Percentiles rank a stretch among this genome's conserved stretches.
phyloP scores from a whole-genome alignment of 2,888 invertebrate species.

The Schizaphis graminum region DNA sequence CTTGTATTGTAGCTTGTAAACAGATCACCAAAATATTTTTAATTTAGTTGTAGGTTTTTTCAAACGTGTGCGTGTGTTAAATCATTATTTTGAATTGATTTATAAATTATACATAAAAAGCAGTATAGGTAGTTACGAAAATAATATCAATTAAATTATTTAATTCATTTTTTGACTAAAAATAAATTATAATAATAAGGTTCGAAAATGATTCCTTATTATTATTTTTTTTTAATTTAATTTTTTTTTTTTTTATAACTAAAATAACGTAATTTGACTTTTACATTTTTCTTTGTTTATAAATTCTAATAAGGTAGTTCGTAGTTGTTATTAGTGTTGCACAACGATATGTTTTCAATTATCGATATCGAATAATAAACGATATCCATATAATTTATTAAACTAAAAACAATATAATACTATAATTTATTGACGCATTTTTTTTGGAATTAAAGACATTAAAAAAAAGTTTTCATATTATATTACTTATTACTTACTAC shows the following conservation, averaged over 20 bases:
- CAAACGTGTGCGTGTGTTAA: constrained; percentile 38
- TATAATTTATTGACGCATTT: too few relatives aligned
- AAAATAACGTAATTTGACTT: constrained; percentile 3
- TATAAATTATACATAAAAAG: constrained; percentile 6
- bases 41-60: constrained; percentile 37
- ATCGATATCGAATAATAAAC: too few relatives aligned
- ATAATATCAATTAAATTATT: constrained; percentile 7
- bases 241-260: background rate
- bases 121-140: background rate
- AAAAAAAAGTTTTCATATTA: too few relatives aligned
- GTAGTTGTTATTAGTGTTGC: background rate
- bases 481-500: too few relatives aligned
- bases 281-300: background rate
- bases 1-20: constrained; percentile 38
- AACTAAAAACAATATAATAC: too few relatives aligned
- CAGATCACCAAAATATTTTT: constrained; percentile 2
- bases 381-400: too few relatives aligned
- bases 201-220: constrained; percentile 27
- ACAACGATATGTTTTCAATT: too few relatives aligned
- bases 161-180: constrained; percentile 14
- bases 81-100: constrained; percentile 16
- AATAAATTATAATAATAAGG: constrained; percentile 12
- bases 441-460: too few relatives aligned
- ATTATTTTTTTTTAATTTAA: background rate
- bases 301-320: background rate